phyloP scores from a whole-genome alignment of 2,888 invertebrate genomes.

The Cynaeus angustus region DNA sequence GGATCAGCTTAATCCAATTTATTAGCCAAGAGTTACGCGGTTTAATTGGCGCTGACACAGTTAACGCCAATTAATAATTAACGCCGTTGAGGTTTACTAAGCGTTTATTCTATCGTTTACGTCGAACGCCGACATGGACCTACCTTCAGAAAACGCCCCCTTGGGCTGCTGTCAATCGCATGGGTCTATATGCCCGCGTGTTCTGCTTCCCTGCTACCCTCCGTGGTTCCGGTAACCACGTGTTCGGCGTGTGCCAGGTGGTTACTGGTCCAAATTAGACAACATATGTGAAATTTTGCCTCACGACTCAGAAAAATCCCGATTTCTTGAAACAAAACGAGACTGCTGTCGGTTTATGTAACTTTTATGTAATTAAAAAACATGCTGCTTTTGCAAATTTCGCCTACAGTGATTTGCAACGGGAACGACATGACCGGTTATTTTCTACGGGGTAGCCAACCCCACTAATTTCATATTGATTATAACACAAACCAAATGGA shows the following conservation, averaged over 20 bases:
- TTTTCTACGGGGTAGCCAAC: neutral
- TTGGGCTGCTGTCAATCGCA: conserved; percentile 43
- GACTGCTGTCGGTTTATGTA: conserved; percentile 19
- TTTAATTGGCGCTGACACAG: conserved; percentile 5
- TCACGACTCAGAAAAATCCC: conserved; percentile 52
- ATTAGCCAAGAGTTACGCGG: neutral
- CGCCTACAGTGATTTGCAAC: conserved; percentile 19
- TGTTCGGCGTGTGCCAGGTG: conserved; percentile 70
- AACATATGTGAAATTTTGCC: conserved; percentile 68
- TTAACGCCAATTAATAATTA: neutral
- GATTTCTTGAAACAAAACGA: conserved; percentile 42
- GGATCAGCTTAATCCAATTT: conserved; percentile 23
- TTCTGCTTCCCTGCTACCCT: conserved; percentile 43
- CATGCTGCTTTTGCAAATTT: conserved; percentile 27
- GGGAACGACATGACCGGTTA: neutral
- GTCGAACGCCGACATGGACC: conserved; percentile 4
- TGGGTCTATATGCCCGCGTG: conserved; percentile 40
- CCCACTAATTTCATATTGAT: no score
- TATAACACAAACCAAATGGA: no score
- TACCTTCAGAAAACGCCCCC: conserved; percentile 23
- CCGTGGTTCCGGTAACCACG: conserved; percentile 67
- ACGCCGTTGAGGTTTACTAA: neutral
- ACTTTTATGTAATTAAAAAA: conserved; percentile 40
- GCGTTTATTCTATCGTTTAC: conserved; percentile 1
- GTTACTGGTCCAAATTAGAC: conserved; percentile 67